Evolutionary conservation across 2,888 invertebrate species (phyloP).

Genomic region (Nephrotoma guestfalica): DNA sequence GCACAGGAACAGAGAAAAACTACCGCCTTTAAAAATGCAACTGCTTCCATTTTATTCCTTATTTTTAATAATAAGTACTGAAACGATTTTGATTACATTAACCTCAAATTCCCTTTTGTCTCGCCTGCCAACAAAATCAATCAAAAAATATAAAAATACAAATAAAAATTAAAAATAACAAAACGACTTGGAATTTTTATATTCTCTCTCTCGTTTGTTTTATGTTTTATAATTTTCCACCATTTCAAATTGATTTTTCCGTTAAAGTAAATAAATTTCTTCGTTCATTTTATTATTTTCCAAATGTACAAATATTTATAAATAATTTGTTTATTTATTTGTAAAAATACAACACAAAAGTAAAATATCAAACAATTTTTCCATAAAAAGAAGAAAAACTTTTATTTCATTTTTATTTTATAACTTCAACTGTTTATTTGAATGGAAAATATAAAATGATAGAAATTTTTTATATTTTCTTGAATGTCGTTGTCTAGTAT

Average conservation of each 20-base stretch:
- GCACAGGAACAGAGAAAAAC: neutral
- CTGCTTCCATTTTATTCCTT: neutral
- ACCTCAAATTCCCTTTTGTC: neutral
- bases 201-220: neutral
- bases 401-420: neutral
- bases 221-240: neutral
- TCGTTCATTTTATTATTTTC: neutral
- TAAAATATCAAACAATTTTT: neutral
- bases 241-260: constrained; percentile 1
- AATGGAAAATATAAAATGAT: neutral
- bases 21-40: neutral
- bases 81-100: neutral
- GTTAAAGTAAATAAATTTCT: neutral
- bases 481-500: neutral
- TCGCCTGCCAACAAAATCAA: neutral
- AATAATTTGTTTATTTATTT: neutral
- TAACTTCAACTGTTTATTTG: neutral
- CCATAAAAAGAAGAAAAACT: neutral
- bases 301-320: neutral
- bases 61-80: neutral
- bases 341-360: neutral
- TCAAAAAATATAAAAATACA: neutral
- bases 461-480: neutral
- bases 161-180: neutral
- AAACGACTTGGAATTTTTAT: neutral